These are phyloP conservation scores for Styela clava DNA, from an alignment of 23 tunicate species.

Conservation along the genomic window DNA sequence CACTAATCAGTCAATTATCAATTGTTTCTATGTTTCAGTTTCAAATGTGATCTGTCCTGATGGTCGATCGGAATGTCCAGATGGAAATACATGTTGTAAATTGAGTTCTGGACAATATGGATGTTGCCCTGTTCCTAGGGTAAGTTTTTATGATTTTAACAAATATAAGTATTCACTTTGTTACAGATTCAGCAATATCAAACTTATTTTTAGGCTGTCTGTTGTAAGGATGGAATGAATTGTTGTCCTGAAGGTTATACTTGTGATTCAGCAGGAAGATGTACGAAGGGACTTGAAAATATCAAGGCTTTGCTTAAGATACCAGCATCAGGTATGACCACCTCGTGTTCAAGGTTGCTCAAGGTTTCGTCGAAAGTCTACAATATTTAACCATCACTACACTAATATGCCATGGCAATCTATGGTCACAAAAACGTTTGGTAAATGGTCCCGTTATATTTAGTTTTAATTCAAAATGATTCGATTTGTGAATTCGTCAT, in stretches of 20 bases:
- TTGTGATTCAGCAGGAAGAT: slow-evolving; percentile 17
- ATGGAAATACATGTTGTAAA: slow-evolving; percentile 23
- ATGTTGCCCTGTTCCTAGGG: slow-evolving; percentile 27
- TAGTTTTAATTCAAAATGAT: too few species aligned
- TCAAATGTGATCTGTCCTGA: slow-evolving; percentile 7
- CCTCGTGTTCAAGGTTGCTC: too few species aligned
- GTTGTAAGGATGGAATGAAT: slow-evolving; percentile 11
- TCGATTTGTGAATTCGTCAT: too few species aligned
- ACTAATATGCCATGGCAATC: too few species aligned
- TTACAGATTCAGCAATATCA: too few species aligned
- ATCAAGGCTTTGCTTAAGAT: background rate
- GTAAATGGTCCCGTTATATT: too few species aligned
- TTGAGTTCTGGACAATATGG: slow-evolving; percentile 27
- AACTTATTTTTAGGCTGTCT: slow-evolving; percentile 21
- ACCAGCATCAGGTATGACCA: background rate
- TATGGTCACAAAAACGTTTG: too few species aligned
- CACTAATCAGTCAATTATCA: too few species aligned
- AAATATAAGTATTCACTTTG: background rate
- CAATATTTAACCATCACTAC: too few species aligned
- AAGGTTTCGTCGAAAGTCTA: too few species aligned
- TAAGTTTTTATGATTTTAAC: background rate
- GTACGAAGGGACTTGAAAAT: slow-evolving; percentile 7
- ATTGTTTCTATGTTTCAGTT: too few species aligned
- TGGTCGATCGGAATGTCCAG: slow-evolving; percentile 13
- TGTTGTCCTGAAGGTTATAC: slow-evolving; percentile 19